Conservation (phyloP, 2,797 vertebrate species). For the Myripristis jacobus region DNA sequence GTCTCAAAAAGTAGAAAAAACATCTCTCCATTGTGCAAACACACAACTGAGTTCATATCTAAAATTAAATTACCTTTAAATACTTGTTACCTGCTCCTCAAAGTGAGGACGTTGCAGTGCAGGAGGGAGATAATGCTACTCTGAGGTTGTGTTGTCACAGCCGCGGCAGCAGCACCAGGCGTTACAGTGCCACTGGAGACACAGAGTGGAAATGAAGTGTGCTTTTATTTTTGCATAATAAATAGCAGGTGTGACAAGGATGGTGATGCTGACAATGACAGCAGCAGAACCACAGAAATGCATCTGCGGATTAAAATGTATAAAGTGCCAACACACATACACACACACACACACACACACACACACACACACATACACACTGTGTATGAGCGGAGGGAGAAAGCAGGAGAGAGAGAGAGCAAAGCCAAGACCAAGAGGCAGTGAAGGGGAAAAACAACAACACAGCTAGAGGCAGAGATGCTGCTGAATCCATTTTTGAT, state of each 20-base stretch:
- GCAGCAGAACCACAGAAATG: conserved; percentile 67
- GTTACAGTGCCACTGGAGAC: conserved; percentile 17
- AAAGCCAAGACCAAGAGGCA: conserved; percentile 57
- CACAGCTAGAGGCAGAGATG: conserved; percentile 70
- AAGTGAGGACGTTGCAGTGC: neutral
- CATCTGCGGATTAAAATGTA: conserved; percentile 66
- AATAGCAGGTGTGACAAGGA: conserved; percentile 54
- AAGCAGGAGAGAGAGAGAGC: conserved; percentile 18
- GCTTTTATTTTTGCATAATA: conserved; percentile 65
- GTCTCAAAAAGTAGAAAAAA: neutral
- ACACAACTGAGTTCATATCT: neutral
- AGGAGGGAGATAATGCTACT: conserved; percentile 19
- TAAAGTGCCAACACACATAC: conserved; percentile 14
- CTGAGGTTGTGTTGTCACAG: conserved; percentile 36
- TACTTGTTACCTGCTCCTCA: conserved; percentile 42
- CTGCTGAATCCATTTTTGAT: conserved; percentile 79
- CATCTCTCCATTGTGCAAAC: neutral
- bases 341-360: conserved; percentile 32
- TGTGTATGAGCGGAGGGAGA: conserved; percentile 14
- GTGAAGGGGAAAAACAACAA: conserved; percentile 81
- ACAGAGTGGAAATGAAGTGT: conserved; percentile 74
- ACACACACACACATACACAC: conserved; percentile 30
- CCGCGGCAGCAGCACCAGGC: conserved; percentile 1
- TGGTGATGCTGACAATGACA: conserved; percentile 50
- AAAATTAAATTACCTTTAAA: conserved; percentile 28